Evolutionary conservation across 2,888 invertebrate genomes (phyloP).

Genomic region (Tipula vernalis): DNA sequence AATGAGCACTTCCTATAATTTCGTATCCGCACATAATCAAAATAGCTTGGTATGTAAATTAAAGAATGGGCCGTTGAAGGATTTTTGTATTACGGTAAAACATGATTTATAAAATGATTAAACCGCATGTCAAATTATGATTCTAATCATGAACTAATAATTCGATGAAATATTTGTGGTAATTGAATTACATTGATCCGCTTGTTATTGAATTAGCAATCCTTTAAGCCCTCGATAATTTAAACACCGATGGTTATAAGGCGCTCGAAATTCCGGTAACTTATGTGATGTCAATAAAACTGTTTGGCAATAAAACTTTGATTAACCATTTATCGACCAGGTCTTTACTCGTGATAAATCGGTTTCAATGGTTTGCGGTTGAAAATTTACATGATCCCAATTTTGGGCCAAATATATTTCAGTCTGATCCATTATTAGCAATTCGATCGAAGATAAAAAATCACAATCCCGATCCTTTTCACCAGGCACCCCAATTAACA

Average conservation of each 20-base stretch:
- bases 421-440: slow-evolving; percentile 80
- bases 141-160: slow-evolving; percentile 49
- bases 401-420: slow-evolving; percentile 93
- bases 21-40: slow-evolving; percentile 83
- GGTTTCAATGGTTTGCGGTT: slow-evolving; percentile 73
- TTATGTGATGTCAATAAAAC: slow-evolving; percentile 67
- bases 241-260: slow-evolving; percentile 66
- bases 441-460: slow-evolving; percentile 87
- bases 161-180: slow-evolving; percentile 67
- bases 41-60: slow-evolving; percentile 88
- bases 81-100: slow-evolving; percentile 69
- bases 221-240: slow-evolving; percentile 73
- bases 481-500: slow-evolving; percentile 78
- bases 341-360: slow-evolving; percentile 71
- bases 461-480: slow-evolving; percentile 79
- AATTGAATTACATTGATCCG: slow-evolving; percentile 64
- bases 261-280: slow-evolving; percentile 67
- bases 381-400: slow-evolving; percentile 90
- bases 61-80: slow-evolving; percentile 72
- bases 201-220: slow-evolving; percentile 45
- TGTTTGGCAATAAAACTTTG: slow-evolving; percentile 79
- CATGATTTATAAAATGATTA: slow-evolving; percentile 65
- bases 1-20: slow-evolving; percentile 93
- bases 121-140: slow-evolving; percentile 67
- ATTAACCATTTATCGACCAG: slow-evolving; percentile 83